These are phyloP conservation scores for Ceratoteleas bidentatus DNA, from an alignment of 1,140 invertebrate species.

Conservation along the genomic window DNA sequence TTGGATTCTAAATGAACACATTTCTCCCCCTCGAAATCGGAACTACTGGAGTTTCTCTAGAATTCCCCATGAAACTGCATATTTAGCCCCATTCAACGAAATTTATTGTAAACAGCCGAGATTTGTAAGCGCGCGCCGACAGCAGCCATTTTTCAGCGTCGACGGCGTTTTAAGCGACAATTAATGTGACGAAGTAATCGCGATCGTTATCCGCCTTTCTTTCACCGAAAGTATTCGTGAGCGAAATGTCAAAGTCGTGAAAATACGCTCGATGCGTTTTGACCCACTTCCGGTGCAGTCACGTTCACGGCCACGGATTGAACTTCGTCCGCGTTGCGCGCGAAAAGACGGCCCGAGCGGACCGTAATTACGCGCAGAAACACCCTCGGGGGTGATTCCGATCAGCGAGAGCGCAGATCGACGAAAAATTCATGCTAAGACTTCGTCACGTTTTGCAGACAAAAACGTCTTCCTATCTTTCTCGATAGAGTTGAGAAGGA, in stretches of 20 bases:
- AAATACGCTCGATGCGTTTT: slow-evolving; percentile 59
- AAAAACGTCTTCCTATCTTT: no score
- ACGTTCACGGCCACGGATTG: slow-evolving; percentile 56
- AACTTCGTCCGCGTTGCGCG: slow-evolving; percentile 35
- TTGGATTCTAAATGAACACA: no score
- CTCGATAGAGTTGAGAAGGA: no score
- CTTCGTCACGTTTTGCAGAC: background rate
- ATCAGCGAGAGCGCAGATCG: background rate
- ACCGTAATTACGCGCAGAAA: slow-evolving; percentile 30
- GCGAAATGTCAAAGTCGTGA: slow-evolving; percentile 63
- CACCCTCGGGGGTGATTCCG: slow-evolving; percentile 19
- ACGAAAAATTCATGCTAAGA: background rate
- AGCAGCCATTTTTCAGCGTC: slow-evolving; percentile 7
- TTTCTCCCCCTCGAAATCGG: no score
- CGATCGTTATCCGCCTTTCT: slow-evolving; percentile 49
- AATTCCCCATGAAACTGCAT: no score
- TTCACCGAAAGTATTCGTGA: slow-evolving; percentile 53
- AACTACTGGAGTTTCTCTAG: no score
- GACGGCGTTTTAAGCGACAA: slow-evolving; percentile 16
- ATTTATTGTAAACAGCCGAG: no score
- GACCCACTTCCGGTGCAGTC: slow-evolving; percentile 62
- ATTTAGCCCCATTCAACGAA: no score
- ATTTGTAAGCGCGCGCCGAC: background rate
- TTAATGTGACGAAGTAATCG: slow-evolving; percentile 37
- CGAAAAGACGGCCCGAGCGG: slow-evolving; percentile 20